A percentile compares a stretch with the other conserved stretches of the same genome.
phyloP scores from a whole-genome alignment of 2,888 invertebrate genomes.

The Lampropteryx suffumata region DNA sequence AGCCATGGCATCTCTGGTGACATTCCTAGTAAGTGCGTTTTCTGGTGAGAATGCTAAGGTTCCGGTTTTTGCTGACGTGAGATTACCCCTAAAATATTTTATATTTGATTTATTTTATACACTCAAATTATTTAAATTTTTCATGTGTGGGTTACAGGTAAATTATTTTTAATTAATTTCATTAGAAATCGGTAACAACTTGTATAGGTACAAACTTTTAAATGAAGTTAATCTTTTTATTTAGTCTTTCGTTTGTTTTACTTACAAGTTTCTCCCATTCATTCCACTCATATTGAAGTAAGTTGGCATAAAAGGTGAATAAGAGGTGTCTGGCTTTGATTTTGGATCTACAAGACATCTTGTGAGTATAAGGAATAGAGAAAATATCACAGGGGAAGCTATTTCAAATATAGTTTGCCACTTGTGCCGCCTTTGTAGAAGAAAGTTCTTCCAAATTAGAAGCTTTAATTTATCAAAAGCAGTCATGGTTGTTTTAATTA shows the following conservation, averaged over 20 bases:
- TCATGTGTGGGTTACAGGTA: too few species aligned
- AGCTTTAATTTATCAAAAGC: constrained; percentile 85
- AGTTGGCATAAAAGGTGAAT: constrained; percentile 67
- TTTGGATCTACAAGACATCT: constrained; percentile 87
- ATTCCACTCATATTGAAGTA: constrained; percentile 70
- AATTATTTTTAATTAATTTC: too few species aligned
- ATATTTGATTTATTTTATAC: not conserved
- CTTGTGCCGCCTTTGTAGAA: constrained; percentile 89
- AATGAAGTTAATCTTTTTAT: too few species aligned
- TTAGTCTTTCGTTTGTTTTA: constrained; percentile 22
- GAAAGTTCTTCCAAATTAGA: constrained; percentile 92
- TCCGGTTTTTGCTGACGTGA: constrained; percentile 63
- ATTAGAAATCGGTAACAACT: too few species aligned
- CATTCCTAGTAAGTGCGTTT: constrained; percentile 63
- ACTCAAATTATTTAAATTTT: too few species aligned
- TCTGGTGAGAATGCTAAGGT: constrained; percentile 76
- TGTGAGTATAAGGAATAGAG: constrained; percentile 87
- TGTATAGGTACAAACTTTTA: too few species aligned
- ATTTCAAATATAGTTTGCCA: constrained; percentile 88
- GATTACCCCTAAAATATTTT: constrained; percentile 54
- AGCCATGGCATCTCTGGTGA: constrained; percentile 64
- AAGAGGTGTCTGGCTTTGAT: constrained; percentile 60
- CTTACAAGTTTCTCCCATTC: constrained; percentile 66
- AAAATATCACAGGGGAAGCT: constrained; percentile 86
- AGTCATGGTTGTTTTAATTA: constrained; percentile 68